Evolutionary conservation across 2,888 invertebrate species (phyloP), one percentile per base, ranked within the genome.

Genomic region (Elegia similella): DNA sequence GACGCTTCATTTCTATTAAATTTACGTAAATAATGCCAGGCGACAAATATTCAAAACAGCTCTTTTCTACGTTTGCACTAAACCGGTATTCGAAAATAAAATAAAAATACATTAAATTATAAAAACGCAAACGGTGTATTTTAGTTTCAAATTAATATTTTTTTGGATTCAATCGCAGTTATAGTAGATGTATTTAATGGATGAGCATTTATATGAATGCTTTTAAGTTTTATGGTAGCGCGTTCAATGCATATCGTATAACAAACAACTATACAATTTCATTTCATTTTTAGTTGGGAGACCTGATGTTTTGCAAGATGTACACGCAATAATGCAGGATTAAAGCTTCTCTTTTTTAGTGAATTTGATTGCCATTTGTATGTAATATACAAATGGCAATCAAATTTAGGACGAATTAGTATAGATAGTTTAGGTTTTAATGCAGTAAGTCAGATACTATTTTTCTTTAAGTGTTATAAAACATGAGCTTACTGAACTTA

Each of bases 1-100:
- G 66, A 74, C 65, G 71, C 71, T 74, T 76, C 74, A 75, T 72
- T 77, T 76, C 70, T 74, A 75, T 80, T 78, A 80, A 76, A 82
- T 78, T 80, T 77, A 74, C 74, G 75, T 76, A 75, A 78, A 80
- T 75, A 71, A 76, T 74, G 70, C 70, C 71, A 69, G 65, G 65
- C 63, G 63, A 58, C 57, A 63, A 67, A 67, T 72, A 63, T 69
- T 55, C 55, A 59, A 59, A 48, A 58, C 58, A 58, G 58, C 12
- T 42, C n/a, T 52, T 52, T 52, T 52, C 34, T 38, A 34, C 6
- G 12, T 52, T 17, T 42, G 17, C 16, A 32, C 32, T 54, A 44
- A 34, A 44, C n/a, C 43, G 54, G 12, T 13, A 32, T 15, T 42
- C 44, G 30, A 15, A 44, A 32, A 43, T 44, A 44, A 32, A 44